Evolutionary conservation across 2,797 vertebrate genomes (phyloP), one percentile per base, ranked within the genome.

Genomic region (Eremophila alpestris): DNA sequence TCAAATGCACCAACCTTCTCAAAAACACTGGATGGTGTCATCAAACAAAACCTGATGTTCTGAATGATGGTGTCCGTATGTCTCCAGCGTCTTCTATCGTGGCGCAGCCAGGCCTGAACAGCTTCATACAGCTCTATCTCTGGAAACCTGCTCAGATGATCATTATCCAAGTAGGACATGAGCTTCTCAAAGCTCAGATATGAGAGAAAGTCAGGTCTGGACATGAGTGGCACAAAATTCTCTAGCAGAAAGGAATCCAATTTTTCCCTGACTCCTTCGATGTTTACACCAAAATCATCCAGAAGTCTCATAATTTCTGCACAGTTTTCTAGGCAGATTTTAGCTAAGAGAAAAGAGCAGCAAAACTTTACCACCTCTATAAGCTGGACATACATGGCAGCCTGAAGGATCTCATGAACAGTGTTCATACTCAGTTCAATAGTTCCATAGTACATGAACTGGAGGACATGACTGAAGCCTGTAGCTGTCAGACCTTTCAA

Each of bases 401-500:
- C 99, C 98, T 99, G 99, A 62, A 99, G 98, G 94, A 99, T 99
- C 97, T 99, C 99, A 93, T 99, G 99, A 92, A 99, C 99, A 8
- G 99, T 99, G 97, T 98, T 98, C 99, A 99, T 99, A 98, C 99
- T 99, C 95, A 99, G 98, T 98, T 99, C 99, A 98, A 99, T 98
- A 16, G 99, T 99, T 96, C 99, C 99, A 93, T 99, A 99, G 98
- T 99, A 99, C 99, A 99, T 99, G 98, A 99, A 99, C 7, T 99
- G 98, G 48, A 99, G 99, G 51, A 99, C 99, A 89, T 99, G 99
- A 86, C 99, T 99, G 95, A 99, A 99, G 63, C 99, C 99, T 23
- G 99, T 99, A 29, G 99, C 99, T 43, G 99, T 99, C 97, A 99
- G 98, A 95, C 99, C 99, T 98, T 99, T 99, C 98, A 99, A 98